Percentiles rank a stretch among this genome's conserved stretches.
Conservation (phyloP, 2,113 vertebrate genomes). For the Chionomys nivalis region DNA sequence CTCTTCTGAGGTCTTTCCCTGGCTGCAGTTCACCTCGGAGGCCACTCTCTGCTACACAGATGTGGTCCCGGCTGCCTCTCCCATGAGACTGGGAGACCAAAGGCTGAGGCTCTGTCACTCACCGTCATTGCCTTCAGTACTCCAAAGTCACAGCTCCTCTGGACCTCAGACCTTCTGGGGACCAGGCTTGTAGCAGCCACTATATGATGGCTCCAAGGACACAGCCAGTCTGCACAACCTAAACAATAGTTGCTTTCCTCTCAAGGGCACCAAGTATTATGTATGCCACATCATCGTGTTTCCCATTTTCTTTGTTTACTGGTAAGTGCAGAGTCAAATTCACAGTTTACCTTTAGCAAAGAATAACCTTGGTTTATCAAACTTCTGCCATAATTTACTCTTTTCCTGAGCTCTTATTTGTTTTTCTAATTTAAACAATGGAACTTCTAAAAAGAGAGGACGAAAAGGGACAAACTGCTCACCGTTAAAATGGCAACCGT, state of each 20-base stretch:
- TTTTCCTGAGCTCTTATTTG: background rate
- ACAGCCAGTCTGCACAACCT: background rate
- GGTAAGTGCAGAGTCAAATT: constrained; percentile 39
- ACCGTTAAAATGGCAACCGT: background rate
- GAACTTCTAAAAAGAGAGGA: background rate
- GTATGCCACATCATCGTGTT: background rate
- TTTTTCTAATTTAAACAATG: background rate
- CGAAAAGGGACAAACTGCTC: background rate
- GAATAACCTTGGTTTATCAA: constrained; percentile 1
- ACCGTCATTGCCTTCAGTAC: background rate
- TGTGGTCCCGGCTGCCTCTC: background rate
- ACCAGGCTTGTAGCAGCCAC: background rate
- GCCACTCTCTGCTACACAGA: too few species aligned
- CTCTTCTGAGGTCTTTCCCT: background rate
- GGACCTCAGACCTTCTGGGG: background rate
- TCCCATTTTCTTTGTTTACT: background rate
- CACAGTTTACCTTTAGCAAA: background rate
- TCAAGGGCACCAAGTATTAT: background rate
- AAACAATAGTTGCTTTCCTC: background rate
- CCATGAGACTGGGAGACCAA: background rate
- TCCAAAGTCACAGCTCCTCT: background rate
- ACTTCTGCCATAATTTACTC: constrained; percentile 26
- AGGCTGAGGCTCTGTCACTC: background rate
- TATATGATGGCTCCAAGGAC: background rate
- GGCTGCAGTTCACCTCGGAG: background rate